phyloP scores from a whole-genome alignment of 2,888 invertebrate species.

The Cataglyphis livida region DNA sequence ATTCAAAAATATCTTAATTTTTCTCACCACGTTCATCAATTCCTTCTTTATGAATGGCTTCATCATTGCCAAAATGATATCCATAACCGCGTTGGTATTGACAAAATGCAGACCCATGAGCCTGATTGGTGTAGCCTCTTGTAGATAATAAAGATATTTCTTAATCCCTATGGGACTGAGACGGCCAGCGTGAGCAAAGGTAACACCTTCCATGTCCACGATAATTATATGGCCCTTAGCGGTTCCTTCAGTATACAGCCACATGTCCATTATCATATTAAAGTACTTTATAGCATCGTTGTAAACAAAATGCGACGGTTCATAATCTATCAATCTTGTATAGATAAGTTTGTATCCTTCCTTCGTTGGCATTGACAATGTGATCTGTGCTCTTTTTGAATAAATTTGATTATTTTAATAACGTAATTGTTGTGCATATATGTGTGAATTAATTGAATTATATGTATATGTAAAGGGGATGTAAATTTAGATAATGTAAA shows the following conservation, averaged over 20 bases:
- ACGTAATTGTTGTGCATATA: slow-evolving; percentile 71
- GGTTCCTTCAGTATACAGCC: slow-evolving; percentile 87
- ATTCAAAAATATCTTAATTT: background rate
- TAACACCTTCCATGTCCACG: slow-evolving; percentile 88
- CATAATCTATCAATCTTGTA: slow-evolving; percentile 87
- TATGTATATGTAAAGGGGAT: background rate
- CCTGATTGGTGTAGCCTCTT: slow-evolving; percentile 90
- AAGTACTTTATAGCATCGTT: slow-evolving; percentile 86
- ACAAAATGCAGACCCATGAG: slow-evolving; percentile 90
- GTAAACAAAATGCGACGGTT: slow-evolving; percentile 88
- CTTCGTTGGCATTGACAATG: slow-evolving; percentile 84
- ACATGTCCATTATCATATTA: slow-evolving; percentile 87
- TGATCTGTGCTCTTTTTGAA: slow-evolving; percentile 85
- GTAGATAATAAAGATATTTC: slow-evolving; percentile 89
- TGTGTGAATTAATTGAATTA: background rate
- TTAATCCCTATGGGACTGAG: slow-evolving; percentile 89
- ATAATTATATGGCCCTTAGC: slow-evolving; percentile 88
- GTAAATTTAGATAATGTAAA: slow-evolving; percentile 86
- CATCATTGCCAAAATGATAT: slow-evolving; percentile 89
- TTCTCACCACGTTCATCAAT: slow-evolving; percentile 84
- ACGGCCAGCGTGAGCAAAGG: slow-evolving; percentile 88
- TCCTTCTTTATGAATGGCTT: slow-evolving; percentile 91
- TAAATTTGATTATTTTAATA: slow-evolving; percentile 88
- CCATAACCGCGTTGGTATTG: slow-evolving; percentile 90
- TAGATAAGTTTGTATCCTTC: slow-evolving; percentile 88